These are phyloP conservation scores for Silurus meridionalis DNA, from an alignment of 2,113 vertebrate species.

Conservation along the genomic window DNA sequence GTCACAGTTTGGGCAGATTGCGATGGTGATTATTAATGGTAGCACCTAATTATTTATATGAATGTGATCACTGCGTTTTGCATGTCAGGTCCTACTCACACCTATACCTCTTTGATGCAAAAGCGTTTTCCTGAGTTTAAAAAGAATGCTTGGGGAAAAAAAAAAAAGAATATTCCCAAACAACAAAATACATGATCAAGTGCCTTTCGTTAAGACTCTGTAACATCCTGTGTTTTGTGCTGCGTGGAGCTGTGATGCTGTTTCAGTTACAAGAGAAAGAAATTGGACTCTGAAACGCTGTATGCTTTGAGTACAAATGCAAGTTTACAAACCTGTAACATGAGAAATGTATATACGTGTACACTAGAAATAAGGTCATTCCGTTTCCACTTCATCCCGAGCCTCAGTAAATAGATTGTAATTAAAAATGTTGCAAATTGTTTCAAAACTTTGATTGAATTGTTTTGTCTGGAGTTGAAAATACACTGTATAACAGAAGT, in stretches of 20 bases:
- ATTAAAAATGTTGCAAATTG: slow-evolving; percentile 5
- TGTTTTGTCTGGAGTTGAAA: neutral
- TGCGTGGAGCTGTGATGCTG: neutral
- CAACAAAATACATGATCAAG: slow-evolving; percentile 12
- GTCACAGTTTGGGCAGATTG: neutral
- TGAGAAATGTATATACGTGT: neutral
- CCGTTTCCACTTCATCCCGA: neutral
- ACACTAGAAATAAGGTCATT: slow-evolving; percentile 12
- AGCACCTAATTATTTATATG: slow-evolving; percentile 1
- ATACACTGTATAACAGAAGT: neutral
- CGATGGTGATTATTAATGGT: neutral
- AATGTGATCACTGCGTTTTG: neutral
- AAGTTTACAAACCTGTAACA: slow-evolving; percentile 7
- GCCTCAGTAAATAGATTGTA: neutral
- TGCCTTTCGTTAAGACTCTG: slow-evolving; percentile 13
- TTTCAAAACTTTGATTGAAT: neutral
- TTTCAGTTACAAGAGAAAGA: neutral
- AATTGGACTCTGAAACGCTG: neutral
- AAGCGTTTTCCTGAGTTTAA: neutral
- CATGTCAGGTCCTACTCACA: neutral
- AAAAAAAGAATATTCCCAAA: slow-evolving; percentile 3
- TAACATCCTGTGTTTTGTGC: neutral
- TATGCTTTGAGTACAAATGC: neutral
- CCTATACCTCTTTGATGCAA: neutral
- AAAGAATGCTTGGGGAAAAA: slow-evolving; percentile 5